Conservation (phyloP, 2,113 vertebrate species). For the Leptobrachium ailaonicum region DNA sequence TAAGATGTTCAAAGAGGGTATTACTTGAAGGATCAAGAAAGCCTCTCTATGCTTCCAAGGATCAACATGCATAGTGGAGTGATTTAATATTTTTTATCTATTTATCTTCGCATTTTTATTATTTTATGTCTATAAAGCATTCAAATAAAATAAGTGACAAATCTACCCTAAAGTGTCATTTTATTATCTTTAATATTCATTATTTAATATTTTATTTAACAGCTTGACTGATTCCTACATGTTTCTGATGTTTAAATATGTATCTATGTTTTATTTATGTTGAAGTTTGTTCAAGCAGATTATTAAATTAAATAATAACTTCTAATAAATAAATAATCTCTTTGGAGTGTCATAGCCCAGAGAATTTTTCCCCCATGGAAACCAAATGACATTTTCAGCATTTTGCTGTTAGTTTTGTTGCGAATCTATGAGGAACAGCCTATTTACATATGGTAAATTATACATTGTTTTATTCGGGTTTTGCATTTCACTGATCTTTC, state of each 20-base stretch:
- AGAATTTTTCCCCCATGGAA: background rate
- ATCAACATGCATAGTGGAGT: too few relatives aligned
- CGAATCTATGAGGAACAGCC: background rate
- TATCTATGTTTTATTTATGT: background rate
- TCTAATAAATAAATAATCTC: background rate
- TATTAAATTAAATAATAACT: background rate
- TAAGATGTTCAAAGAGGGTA: too few relatives aligned
- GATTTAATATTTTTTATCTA: too few relatives aligned
- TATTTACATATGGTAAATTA: background rate
- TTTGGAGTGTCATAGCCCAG: background rate
- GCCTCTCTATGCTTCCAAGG: too few relatives aligned
- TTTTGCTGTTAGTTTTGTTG: background rate
- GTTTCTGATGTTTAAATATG: background rate
- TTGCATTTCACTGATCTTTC: background rate
- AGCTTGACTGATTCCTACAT: too few relatives aligned
- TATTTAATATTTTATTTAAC: too few relatives aligned
- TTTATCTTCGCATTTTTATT: too few relatives aligned
- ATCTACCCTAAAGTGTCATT: too few relatives aligned
- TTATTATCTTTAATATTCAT: too few relatives aligned
- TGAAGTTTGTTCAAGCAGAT: background rate
- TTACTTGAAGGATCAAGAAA: too few relatives aligned
- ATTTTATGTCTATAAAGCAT: too few relatives aligned
- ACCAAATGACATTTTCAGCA: background rate
- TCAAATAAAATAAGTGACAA: too few relatives aligned
- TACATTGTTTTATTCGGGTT: background rate